Base-by-base conservation (phyloP, 2,113 vertebrate species). In the Platichthys flesus region DNA sequence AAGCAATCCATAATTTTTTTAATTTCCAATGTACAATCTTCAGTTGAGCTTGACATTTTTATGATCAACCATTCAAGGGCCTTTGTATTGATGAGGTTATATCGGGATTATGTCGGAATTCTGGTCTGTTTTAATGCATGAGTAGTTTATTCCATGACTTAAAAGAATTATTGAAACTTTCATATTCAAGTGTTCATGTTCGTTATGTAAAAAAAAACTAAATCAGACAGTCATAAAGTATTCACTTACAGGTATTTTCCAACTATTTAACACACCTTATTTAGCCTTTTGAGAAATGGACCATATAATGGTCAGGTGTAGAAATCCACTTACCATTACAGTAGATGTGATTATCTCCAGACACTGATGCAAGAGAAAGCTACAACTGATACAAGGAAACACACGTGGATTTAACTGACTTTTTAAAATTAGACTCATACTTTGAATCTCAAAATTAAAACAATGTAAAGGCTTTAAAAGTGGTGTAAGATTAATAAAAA, bases 241-340 rank as follows among this genome's bases (percentile, higher is more conserved):
- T 56, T 76, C 62, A 79, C 28, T 58, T 78, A 85, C 54, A 84
- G 61, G 28, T 63, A 62, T 82, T 82, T 78, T 45, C 23, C 59
- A 79, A 66, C 26, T 23, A 81, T 70, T 70, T 68, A 64, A 75
- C 59, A 66, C 56, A 79, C 60, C 54, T 51, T 81, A 51, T 71
- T 67, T 61, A 78, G 61, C 73, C 78, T 67, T 71, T 71, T 77
- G 64, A 88, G 67, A 28, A 79, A 77, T 67, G 40, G 85, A 91
- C 90, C 88, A 90, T 91, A 88, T 88, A 68, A 90, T 91, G 90
- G 89, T 85, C 90, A 89, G 69, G 77, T 76, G 76, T 54, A 60
- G 70, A 82, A 76, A 74, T 75, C 71, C 82, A 87, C 67, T 88
- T 76, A 83, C 81, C 62, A 28, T 85, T 83, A 88, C 88, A 89